Percentiles rank a stretch among this genome's conserved stretches.
Evolutionary conservation across 2,888 invertebrate species (phyloP).

Genomic region (Eristalis arbustorum): DNA sequence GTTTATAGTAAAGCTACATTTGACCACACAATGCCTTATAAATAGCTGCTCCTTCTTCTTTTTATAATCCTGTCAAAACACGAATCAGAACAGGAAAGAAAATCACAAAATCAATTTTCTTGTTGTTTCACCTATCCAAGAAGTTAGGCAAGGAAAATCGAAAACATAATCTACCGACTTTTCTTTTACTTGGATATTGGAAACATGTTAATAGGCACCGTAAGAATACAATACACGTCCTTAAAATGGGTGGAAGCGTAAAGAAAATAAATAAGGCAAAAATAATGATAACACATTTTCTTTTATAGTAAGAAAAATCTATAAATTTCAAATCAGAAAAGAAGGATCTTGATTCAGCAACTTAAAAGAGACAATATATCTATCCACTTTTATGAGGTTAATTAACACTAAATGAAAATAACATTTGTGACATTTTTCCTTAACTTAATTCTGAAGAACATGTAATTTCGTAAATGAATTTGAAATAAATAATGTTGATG

Average conservation of each 20-base stretch:
- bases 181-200: background rate
- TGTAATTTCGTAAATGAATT: background rate
- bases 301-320: background rate
- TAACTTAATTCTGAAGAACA: background rate
- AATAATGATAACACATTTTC: background rate
- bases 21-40: background rate
- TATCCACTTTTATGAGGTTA: background rate
- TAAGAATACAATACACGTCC: background rate
- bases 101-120: background rate
- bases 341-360: background rate
- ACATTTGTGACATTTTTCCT: background rate
- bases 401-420: background rate
- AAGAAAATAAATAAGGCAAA: background rate
- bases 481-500: background rate
- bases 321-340: background rate
- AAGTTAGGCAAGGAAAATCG: background rate
- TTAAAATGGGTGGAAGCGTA: background rate
- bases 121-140: background rate
- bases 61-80: background rate
- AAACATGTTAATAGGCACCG: background rate
- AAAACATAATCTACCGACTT: background rate
- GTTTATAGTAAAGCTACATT: background rate
- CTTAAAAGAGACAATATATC: background rate
- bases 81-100: background rate
- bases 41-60: background rate